Conservation (phyloP, 1,140 invertebrate species). For the Coptotermes formosanus region DNA sequence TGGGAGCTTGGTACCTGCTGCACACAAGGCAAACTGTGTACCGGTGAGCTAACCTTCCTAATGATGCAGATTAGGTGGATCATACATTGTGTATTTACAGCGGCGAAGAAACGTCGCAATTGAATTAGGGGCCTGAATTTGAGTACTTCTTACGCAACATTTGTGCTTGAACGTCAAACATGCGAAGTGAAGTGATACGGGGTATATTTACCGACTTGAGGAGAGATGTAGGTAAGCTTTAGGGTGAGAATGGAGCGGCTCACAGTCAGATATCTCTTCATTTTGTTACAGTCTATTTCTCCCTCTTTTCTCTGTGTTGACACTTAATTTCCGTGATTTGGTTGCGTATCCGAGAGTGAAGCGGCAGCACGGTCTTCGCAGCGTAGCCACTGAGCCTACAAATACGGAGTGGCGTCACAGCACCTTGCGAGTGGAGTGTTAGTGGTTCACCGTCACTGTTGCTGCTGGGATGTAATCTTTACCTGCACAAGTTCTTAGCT, state of each 20-base stretch:
- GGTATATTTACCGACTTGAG: not conserved
- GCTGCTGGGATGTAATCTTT: too few relatives aligned
- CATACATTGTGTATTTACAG: too few relatives aligned
- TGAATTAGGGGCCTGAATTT: too few relatives aligned
- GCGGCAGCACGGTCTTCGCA: not conserved
- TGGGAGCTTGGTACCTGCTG: too few relatives aligned
- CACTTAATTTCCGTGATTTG: slow-evolving; percentile 56
- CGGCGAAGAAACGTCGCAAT: too few relatives aligned
- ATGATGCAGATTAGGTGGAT: too few relatives aligned
- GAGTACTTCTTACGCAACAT: not conserved
- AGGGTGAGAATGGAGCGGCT: not conserved
- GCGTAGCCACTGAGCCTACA: slow-evolving; percentile 9
- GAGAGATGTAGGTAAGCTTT: not conserved
- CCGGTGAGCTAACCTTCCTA: too few relatives aligned
- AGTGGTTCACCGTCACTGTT: too few relatives aligned
- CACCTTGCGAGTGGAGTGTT: not conserved
- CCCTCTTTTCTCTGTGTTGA: slow-evolving; percentile 50
- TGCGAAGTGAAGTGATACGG: not conserved
- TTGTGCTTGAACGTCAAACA: not conserved
- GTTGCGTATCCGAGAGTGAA: slow-evolving; percentile 1
- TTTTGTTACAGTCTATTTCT: slow-evolving; percentile 38
- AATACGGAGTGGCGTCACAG: not conserved
- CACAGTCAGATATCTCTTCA: slow-evolving; percentile 18
- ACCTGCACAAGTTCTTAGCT: too few relatives aligned
- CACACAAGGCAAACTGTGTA: too few relatives aligned